Conservation (phyloP, 2,797 vertebrate species). For the Sphaeramia orbicularis region DNA sequence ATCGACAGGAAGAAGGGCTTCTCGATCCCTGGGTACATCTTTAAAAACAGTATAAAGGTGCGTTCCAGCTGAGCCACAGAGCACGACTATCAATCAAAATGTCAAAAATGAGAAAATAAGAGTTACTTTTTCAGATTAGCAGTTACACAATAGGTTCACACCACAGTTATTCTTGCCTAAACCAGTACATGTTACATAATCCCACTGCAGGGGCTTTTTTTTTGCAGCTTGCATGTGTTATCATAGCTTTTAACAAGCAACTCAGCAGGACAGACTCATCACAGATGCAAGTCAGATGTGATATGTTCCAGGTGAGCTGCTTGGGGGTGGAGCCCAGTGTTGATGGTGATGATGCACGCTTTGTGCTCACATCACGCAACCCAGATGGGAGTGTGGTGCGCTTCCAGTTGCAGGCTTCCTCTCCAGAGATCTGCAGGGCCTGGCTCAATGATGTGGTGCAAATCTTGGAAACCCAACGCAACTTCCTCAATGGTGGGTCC, state of each 20-base stretch:
- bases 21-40: conserved; percentile 89
- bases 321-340: conserved; percentile 89
- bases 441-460: conserved; percentile 91
- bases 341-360: conserved; percentile 88
- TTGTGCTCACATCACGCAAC: conserved; percentile 91
- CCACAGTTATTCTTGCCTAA: neutral
- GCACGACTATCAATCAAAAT: conserved; percentile 20
- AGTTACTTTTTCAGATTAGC: conserved; percentile 14
- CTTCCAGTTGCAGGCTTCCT: conserved; percentile 87
- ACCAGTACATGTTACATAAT: conserved; percentile 53
- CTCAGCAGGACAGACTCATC: conserved; percentile 37
- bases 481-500: conserved; percentile 92
- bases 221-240: conserved; percentile 34
- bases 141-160: conserved; percentile 46
- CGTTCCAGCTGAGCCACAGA: conserved; percentile 3
- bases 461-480: conserved; percentile 93
- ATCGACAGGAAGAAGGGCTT: conserved; percentile 93
- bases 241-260: conserved; percentile 58
- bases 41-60: conserved; percentile 95
- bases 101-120: conserved; percentile 13
- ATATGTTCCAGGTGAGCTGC: conserved; percentile 90
- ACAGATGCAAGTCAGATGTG: conserved; percentile 66
- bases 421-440: conserved; percentile 84
- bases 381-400: conserved; percentile 88
- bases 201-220: conserved; percentile 27